Percentiles rank a stretch among this genome's conserved stretches.
These are phyloP conservation scores for Sapayoa aenigma DNA, from an alignment of 2,113 vertebrate species.

Conservation along the genomic window DNA sequence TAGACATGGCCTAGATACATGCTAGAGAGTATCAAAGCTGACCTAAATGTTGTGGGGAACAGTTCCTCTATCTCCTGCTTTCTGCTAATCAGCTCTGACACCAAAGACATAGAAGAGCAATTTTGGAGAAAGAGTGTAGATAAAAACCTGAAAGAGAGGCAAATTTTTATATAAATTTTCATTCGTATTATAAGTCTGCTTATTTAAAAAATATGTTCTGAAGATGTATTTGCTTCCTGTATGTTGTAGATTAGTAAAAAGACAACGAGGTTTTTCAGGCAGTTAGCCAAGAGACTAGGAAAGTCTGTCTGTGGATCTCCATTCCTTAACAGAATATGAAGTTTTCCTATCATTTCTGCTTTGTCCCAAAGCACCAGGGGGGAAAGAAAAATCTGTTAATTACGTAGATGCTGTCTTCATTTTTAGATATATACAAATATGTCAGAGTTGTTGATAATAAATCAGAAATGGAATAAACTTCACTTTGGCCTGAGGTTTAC, in stretches of 20 bases:
- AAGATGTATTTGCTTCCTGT: not conserved
- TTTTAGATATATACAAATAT: not conserved
- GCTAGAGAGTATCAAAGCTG: not conserved
- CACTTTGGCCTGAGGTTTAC: not conserved
- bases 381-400: not conserved
- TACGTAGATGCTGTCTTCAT: not conserved
- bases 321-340: not conserved
- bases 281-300: not conserved
- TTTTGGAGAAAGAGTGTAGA: not conserved
- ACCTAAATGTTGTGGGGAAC: not conserved
- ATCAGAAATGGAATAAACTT: not conserved
- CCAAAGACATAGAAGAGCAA: not conserved
- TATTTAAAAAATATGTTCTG: not conserved
- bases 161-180: slow-evolving; percentile 7
- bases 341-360: not conserved
- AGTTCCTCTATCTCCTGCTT: not conserved
- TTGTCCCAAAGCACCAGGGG: not conserved
- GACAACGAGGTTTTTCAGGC: not conserved
- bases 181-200: not conserved
- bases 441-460: not conserved
- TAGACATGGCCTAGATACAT: not conserved
- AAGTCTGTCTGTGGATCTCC: not conserved
- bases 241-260: not conserved
- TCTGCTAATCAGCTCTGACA: slow-evolving; percentile 3
- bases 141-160: not conserved